Conservation (phyloP, 2,888 invertebrate genomes). For the Malachius bipustulatus region DNA sequence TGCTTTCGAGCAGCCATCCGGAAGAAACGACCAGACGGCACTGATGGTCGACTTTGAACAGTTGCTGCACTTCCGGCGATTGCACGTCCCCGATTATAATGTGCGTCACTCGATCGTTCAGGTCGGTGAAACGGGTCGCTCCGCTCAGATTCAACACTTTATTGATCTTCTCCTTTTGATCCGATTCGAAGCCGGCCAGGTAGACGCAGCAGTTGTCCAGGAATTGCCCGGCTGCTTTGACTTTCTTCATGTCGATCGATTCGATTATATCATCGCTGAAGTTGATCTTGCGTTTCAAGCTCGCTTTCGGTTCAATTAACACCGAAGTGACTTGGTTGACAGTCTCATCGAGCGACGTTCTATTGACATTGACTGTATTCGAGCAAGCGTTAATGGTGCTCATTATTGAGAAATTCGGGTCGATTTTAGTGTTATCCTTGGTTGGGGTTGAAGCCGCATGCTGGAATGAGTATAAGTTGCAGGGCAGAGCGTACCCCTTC, state of each 20-base stretch:
- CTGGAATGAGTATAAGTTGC: too few species aligned
- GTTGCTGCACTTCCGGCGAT: constrained; percentile 38
- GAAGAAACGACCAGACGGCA: constrained; percentile 46
- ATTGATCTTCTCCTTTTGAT: constrained; percentile 54
- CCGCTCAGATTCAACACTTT: constrained; percentile 64
- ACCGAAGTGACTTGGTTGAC: too few species aligned
- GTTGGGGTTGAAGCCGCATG: constrained; percentile 65
- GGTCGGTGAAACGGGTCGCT: constrained; percentile 67
- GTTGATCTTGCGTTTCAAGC: too few species aligned
- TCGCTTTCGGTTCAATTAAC: too few species aligned
- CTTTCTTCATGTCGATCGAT: constrained; percentile 49
- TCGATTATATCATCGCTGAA: constrained; percentile 27
- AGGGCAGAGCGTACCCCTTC: too few species aligned
- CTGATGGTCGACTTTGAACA: constrained; percentile 22
- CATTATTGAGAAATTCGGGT: constrained; percentile 40
- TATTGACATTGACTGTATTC: constrained; percentile 7
- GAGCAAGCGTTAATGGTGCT: constrained; percentile 34
- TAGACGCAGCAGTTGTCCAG: constrained; percentile 82
- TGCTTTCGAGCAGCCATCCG: constrained; percentile 67
- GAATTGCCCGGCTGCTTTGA: constrained; percentile 65
- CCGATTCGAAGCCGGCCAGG: constrained; percentile 51
- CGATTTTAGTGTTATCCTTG: constrained; percentile 36
- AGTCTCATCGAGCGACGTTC: constrained; percentile 16
- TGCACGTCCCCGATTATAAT: constrained; percentile 56
- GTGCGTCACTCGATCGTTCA: constrained; percentile 70